phyloP scores from a whole-genome alignment of 2,113 vertebrate genomes.

The Ifrita kowaldi region DNA sequence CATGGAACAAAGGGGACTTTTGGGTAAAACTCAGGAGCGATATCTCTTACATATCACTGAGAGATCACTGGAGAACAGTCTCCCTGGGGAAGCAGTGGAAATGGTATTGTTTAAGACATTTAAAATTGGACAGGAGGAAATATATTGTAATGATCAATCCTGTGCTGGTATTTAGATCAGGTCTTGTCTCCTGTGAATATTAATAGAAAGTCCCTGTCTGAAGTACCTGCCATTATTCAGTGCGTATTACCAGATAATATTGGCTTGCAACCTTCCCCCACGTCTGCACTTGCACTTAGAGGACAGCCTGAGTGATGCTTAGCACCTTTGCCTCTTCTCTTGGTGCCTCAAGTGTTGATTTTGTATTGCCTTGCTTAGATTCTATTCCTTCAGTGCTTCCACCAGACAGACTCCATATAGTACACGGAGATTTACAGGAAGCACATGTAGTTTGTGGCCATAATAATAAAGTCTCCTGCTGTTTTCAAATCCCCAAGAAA shows the following conservation, averaged over 20 bases:
- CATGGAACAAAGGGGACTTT: background rate
- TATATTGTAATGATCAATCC: conserved; percentile 32
- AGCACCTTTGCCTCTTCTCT: conserved; percentile 3
- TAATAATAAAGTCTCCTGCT: conserved; percentile 39
- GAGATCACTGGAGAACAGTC: background rate
- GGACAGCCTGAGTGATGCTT: conserved; percentile 16
- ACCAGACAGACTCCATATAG: background rate
- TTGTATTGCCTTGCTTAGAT: conserved; percentile 12
- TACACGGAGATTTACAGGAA: conserved; percentile 36
- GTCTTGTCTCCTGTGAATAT: conserved; percentile 10
- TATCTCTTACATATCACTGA: background rate
- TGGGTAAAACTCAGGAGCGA: background rate
- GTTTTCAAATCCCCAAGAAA: conserved; percentile 41
- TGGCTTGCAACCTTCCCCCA: background rate
- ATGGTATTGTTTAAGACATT: background rate
- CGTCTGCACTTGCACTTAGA: background rate
- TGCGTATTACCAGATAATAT: background rate
- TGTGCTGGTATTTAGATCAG: conserved; percentile 47
- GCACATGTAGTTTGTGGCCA: background rate
- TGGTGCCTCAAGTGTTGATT: background rate
- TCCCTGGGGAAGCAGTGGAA: background rate
- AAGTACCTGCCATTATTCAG: conserved; percentile 9
- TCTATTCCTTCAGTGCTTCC: conserved; percentile 9
- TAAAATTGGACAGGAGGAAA: conserved; percentile 17
- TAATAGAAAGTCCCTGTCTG: conserved; percentile 28